A percentile compares a stretch with the other conserved stretches of the same genome.
Conservation (phyloP, 2,797 vertebrate genomes). For the Centroberyx gerrardi region DNA sequence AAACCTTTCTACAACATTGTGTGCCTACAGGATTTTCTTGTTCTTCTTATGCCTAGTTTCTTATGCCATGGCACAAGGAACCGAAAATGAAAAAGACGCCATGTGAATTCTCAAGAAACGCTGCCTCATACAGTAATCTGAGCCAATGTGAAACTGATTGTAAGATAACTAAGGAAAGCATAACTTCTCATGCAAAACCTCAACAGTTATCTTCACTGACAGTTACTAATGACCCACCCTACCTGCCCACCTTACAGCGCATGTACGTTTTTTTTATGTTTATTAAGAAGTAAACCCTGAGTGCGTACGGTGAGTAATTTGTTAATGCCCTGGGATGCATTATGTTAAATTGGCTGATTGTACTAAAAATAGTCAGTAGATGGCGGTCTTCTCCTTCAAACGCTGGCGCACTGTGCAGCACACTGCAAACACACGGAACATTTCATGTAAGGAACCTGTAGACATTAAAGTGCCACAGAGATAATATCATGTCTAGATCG, state of each 20-base stretch:
- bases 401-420: neutral
- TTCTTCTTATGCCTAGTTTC: neutral
- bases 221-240: neutral
- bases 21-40: no score
- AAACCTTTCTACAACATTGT: neutral
- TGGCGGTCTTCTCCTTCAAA: constrained; percentile 65
- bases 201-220: neutral
- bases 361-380: constrained; percentile 46
- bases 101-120: neutral
- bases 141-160: neutral
- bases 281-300: neutral
- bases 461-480: no score
- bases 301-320: neutral
- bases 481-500: no score
- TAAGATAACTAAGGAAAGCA: neutral
- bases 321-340: neutral
- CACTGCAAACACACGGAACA: no score
- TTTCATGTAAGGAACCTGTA: neutral
- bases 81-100: neutral
- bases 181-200: neutral
- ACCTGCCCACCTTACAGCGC: neutral
- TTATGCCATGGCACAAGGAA: neutral
- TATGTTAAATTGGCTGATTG: neutral
- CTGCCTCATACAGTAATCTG: no score
- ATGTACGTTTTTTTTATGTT: neutral